These are phyloP conservation scores for Molossus alvarezi DNA, from an alignment of 2,797 vertebrate genomes.

Conservation along the genomic window DNA sequence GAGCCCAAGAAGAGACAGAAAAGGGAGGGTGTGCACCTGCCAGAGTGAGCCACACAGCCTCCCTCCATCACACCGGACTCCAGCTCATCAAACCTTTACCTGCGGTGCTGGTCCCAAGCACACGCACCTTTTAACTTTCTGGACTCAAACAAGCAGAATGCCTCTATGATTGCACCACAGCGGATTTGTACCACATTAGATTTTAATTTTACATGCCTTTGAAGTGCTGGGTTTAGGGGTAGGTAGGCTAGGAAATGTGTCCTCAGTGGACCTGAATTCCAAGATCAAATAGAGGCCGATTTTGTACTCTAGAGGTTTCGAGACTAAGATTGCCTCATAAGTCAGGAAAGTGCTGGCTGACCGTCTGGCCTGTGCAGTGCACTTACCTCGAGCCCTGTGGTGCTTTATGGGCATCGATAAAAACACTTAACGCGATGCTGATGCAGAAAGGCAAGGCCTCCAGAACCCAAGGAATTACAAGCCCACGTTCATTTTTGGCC, in stretches of 20 bases:
- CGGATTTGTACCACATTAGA: neutral
- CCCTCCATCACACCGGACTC: neutral
- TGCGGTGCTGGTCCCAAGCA: neutral
- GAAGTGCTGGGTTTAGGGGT: neutral
- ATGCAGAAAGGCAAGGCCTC: neutral
- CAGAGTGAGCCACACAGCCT: neutral
- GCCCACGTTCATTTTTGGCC: neutral
- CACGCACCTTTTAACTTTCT: neutral
- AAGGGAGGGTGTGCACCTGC: neutral
- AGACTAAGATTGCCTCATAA: neutral
- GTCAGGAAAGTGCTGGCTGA: neutral
- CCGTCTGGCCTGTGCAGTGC: fast-evolving
- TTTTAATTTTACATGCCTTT: neutral
- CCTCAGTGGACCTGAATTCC: neutral
- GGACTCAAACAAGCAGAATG: neutral
- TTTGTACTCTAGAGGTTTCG: neutral
- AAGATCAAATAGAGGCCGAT: neutral
- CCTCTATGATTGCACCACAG: neutral
- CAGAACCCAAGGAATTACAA: neutral
- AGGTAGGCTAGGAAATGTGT: neutral
- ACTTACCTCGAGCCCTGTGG: too few relatives aligned
- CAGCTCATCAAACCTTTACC: neutral
- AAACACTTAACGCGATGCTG: neutral
- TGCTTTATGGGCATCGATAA: neutral
- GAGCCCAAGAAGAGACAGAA: neutral